Evolutionary conservation across 2,888 invertebrate genomes (phyloP), one percentile per base, ranked within the genome.

Genomic region (Leptopilina myrica): DNA sequence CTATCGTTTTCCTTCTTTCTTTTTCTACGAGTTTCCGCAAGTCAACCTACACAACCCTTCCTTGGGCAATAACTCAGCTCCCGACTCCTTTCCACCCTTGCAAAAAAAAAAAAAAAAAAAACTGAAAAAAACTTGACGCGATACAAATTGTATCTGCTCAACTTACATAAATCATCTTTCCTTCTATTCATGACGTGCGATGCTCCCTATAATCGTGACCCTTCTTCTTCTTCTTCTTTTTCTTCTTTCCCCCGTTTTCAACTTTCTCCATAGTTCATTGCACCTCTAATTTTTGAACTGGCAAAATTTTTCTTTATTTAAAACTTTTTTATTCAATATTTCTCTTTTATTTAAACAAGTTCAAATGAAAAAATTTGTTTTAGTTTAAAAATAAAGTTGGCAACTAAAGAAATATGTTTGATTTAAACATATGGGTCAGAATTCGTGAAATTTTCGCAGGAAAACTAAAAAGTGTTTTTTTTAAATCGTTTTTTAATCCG

Each of bases 131-230:
- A 90, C 87, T 49, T 88, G 89, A 89, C 88, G 85, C 84, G 87
- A 87, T 90, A 90, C 90, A 89, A 90, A 89, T 90, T 89, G 88
- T 87, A 88, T 86, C 86, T 85, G 87, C 84, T 85, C 82, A 83
- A 86, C 85, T 84, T 85, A 86, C 85, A 90, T 90, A 89, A 90
- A 90, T 90, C 90, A 90, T 90, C 83, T 80, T 43, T 81, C 84
- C 76, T 79, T 80, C 67, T 67, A 62, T 76, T 64, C 73, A 79
- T 62, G 62, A 62, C 15, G 9, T 8, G 9, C 77, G 49, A 46
- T 76, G 62, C 62, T 76, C 62, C 43, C 73, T 14, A 62, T 66
- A 33, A 49, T 49, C 49, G 49, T 15, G 20, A 7, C 26, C 43
- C 65, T 33, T 1, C 33, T 33, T 33, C 33, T 33, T 33, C 33